Conservation (phyloP, 2,797 vertebrate genomes). For the Distichodus sexfasciatus region DNA sequence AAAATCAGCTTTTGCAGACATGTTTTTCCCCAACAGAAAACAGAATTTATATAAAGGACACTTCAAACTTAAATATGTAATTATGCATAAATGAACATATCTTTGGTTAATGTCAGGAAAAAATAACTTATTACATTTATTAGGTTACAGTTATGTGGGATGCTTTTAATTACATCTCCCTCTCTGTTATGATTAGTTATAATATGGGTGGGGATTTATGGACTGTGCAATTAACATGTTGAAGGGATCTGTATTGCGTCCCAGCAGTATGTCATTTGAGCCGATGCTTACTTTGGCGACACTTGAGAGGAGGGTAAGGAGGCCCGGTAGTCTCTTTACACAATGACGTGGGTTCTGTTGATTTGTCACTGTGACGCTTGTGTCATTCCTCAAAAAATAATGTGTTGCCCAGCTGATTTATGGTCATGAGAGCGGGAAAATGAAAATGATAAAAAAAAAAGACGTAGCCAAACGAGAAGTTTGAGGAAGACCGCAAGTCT, state of each 20-base stretch:
- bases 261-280: slow-evolving; percentile 68
- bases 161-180: not conserved
- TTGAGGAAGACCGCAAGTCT: slow-evolving; percentile 66
- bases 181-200: not conserved
- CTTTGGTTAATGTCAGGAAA: too few relatives aligned
- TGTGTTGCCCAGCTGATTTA: slow-evolving; percentile 63
- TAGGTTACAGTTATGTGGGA: not conserved
- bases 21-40: not conserved
- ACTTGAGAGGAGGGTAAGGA: slow-evolving; percentile 53
- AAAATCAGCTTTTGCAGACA: not conserved
- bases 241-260: slow-evolving; percentile 69
- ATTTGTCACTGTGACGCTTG: slow-evolving; percentile 17
- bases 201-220: slow-evolving; percentile 59
- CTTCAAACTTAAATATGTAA: not conserved
- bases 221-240: slow-evolving; percentile 57
- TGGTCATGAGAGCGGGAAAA: slow-evolving; percentile 55
- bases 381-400: slow-evolving; percentile 61
- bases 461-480: slow-evolving; percentile 63
- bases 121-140: not conserved
- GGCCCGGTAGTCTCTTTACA: slow-evolving; percentile 45
- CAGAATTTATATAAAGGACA: not conserved
- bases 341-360: not conserved
- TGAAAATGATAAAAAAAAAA: slow-evolving; percentile 52
- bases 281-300: slow-evolving; percentile 68
- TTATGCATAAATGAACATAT: too few relatives aligned